Base-by-base conservation (phyloP, 1,140 invertebrate species). In the Manduca sexta region DNA sequence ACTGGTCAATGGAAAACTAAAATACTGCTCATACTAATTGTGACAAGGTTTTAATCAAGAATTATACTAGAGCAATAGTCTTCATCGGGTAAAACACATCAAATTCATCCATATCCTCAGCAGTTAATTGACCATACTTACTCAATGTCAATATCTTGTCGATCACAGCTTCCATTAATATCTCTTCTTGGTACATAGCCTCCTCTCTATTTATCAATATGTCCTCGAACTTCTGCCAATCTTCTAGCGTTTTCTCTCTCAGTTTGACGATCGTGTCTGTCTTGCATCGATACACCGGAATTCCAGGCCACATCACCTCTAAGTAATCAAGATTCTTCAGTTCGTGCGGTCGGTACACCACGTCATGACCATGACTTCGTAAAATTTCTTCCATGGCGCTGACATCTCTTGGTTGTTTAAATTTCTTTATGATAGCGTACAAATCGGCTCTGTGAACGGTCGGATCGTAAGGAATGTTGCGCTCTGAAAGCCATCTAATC, bases 181-280 rank as follows among this genome's bases (percentile, higher is more conserved):
- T 29, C 29, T 49, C 47, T 11, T 49, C 47, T 1, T 17, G 6
- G 30, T 37, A 49, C 10, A 49, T 49, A 6, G 8, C n/a, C 18
- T 37, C 13, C 4, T 49, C 47, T 4, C 2, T 13, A 10, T n/a
- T 17, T 10, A 41, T 41, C 17, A 49, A 11, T 12, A 14, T 21
- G 11, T 40, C 17, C 16, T 40, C 38, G n/a, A 18, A 2, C 5
- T 40, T 3, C 17, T 12, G 8, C 38, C 38, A 40, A 16, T 40
- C 11, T 2, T 40, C 38, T 7, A 13, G 4, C 4, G 4, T 17
- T 40, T 26, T 26, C 21, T 26, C 21, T 8, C 4, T 1, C 21
- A 26, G 4, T 0, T 3, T 5, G 4, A 5, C 21, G 8, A 26
- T 26, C 1, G 21, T 26, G 4, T 5, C 21, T 1, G 21, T 8